phyloP scores from a whole-genome alignment of 2,888 invertebrate species.

The Cataglyphis cursor region DNA sequence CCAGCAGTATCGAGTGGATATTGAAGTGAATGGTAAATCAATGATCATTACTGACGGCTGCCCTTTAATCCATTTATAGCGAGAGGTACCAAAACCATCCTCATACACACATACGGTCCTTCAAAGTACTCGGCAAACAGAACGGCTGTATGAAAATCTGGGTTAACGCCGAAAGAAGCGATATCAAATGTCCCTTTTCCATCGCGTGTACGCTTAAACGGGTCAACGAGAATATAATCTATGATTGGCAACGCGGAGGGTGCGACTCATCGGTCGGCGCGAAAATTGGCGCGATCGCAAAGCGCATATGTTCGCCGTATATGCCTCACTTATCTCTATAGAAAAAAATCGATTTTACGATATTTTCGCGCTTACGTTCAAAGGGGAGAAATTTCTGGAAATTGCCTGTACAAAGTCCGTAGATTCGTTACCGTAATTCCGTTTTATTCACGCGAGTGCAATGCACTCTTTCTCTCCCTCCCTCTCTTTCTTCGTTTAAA shows the following conservation, averaged over 20 bases:
- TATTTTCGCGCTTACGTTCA: slow-evolving; percentile 24
- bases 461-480: slow-evolving; percentile 31
- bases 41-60: background rate
- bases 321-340: background rate
- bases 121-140: slow-evolving; percentile 24
- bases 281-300: slow-evolving; percentile 15
- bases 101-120: background rate
- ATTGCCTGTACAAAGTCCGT: slow-evolving; percentile 51
- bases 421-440: slow-evolving; percentile 39
- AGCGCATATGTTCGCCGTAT: background rate
- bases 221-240: slow-evolving; percentile 50
- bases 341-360: slow-evolving; percentile 29
- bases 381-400: slow-evolving; percentile 34
- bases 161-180: slow-evolving; percentile 43
- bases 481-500: slow-evolving; percentile 11
- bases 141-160: slow-evolving; percentile 17
- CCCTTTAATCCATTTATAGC: slow-evolving; percentile 29
- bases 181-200: slow-evolving; percentile 32
- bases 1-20: background rate
- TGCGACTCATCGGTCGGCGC: slow-evolving; percentile 31
- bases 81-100: slow-evolving; percentile 17
- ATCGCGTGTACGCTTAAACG: slow-evolving; percentile 36
- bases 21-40: slow-evolving; percentile 20
- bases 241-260: slow-evolving; percentile 22
- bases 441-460: background rate